These are phyloP conservation scores for Sebastes taczanowskii DNA, from an alignment of 2,797 vertebrate species.

Conservation along the genomic window DNA sequence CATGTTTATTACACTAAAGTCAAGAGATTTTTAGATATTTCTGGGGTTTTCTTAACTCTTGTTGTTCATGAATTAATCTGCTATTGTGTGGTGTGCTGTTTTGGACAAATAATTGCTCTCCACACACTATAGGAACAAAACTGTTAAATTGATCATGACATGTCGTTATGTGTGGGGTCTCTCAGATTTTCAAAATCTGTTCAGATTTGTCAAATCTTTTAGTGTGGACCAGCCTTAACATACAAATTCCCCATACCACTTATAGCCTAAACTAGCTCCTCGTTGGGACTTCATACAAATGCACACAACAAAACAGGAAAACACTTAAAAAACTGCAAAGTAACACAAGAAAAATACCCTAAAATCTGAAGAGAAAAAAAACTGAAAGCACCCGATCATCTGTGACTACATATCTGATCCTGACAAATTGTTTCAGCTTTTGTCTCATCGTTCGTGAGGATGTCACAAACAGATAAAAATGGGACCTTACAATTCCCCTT, in stretches of 20 bases:
- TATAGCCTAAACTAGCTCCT: neutral
- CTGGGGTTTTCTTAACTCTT: too few species aligned
- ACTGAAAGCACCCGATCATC: neutral
- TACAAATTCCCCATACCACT: neutral
- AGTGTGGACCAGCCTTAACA: too few species aligned
- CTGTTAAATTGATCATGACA: too few species aligned
- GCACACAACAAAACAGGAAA: neutral
- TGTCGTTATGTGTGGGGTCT: too few species aligned
- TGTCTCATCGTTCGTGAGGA: neutral
- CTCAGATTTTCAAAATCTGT: too few species aligned
- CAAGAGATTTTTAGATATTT: too few species aligned
- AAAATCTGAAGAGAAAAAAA: neutral
- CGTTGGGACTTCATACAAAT: neutral
- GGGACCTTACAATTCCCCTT: neutral
- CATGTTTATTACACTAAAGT: too few species aligned
- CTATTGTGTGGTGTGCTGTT: too few species aligned
- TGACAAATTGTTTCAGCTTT: constrained; percentile 1
- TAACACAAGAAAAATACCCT: neutral
- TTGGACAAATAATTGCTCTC: too few species aligned
- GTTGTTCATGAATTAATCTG: too few species aligned
- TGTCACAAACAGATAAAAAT: neutral
- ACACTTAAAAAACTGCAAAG: neutral
- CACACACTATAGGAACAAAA: too few species aligned
- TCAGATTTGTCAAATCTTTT: too few species aligned
- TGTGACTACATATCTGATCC: neutral